Conservation (phyloP, 2,113 vertebrate species). For the Motacilla alba region DNA sequence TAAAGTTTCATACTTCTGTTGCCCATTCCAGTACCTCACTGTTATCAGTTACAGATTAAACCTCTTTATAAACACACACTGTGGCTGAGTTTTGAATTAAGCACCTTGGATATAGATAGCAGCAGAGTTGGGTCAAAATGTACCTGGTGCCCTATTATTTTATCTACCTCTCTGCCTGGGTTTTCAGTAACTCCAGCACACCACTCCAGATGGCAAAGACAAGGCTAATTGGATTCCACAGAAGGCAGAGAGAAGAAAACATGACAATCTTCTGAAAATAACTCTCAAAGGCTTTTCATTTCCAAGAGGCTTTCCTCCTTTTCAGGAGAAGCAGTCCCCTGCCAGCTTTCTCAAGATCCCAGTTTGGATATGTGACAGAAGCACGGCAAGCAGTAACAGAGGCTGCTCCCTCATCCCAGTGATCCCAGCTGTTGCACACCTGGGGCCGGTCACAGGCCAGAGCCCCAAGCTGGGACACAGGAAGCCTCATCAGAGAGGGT, state of each 20-base stretch:
- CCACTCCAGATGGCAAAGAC: background rate
- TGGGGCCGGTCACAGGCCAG: background rate
- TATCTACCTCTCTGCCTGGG: background rate
- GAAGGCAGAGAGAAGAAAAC: background rate
- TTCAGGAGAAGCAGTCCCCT: background rate
- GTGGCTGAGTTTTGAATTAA: background rate
- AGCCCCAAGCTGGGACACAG: background rate
- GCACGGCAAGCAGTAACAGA: background rate
- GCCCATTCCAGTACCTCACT: background rate
- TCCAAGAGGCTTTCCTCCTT: background rate
- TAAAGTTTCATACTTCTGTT: background rate
- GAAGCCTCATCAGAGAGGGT: fast-evolving
- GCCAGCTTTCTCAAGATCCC: background rate
- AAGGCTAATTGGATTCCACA: background rate
- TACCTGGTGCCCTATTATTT: background rate
- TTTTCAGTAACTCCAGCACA: background rate
- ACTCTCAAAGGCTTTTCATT: background rate
- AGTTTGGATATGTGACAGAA: background rate
- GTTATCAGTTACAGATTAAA: background rate
- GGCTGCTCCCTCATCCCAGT: background rate
- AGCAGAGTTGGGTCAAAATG: background rate
- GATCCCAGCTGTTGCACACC: background rate
- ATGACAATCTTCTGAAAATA: background rate
- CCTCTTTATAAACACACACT: background rate
- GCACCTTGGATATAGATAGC: background rate